Conservation (phyloP, 2,113 vertebrate genomes). For the Serinus canaria region DNA sequence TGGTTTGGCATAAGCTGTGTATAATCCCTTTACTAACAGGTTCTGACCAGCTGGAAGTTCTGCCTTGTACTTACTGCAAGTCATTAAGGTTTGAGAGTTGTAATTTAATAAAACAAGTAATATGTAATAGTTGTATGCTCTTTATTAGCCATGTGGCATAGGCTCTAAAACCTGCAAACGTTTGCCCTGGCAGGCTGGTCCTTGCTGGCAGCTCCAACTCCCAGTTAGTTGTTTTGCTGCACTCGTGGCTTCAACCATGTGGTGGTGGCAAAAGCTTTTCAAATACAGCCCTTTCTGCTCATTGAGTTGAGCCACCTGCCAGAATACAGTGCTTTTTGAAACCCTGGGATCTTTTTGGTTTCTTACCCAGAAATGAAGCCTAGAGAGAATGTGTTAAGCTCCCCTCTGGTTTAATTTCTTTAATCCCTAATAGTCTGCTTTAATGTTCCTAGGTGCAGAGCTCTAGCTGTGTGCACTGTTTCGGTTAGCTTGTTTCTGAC, state of each 20-base stretch:
- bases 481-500: not conserved
- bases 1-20: not conserved
- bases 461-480: not conserved
- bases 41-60: not conserved
- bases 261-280: slow-evolving; percentile 59
- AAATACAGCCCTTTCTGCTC: not conserved
- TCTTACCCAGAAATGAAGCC: not conserved
- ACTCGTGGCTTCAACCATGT: slow-evolving; percentile 2
- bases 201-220: not conserved
- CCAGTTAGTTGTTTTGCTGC: not conserved
- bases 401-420: not conserved
- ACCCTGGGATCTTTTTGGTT: not conserved
- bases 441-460: not conserved
- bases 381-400: not conserved
- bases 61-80: not conserved
- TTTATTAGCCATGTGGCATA: rapidly evolving
- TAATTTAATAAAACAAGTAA: slow-evolving; percentile 17
- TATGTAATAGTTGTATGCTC: not conserved
- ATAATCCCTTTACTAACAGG: not conserved
- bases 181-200: not conserved
- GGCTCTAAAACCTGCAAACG: rapidly evolving
- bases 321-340: not conserved
- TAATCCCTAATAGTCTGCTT: slow-evolving; percentile 20
- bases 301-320: not conserved
- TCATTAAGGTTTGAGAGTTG: not conserved